Conservation (phyloP, 1,140 invertebrate species). For the Drosophila erecta region DNA sequence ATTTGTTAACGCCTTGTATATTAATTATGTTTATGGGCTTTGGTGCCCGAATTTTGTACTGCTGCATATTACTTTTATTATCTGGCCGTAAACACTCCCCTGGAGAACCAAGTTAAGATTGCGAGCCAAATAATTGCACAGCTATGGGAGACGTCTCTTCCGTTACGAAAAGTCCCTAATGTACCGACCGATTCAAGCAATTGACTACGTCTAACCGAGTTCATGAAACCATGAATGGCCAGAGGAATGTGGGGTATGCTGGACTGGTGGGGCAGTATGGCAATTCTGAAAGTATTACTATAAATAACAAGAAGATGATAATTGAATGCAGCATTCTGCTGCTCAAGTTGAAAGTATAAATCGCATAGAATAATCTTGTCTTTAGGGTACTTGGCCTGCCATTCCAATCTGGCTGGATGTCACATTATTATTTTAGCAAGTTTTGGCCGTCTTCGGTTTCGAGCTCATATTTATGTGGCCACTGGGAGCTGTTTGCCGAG, state of each 20-base stretch:
- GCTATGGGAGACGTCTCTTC: background rate
- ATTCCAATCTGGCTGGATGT: background rate
- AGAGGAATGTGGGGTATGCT: background rate
- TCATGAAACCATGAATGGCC: background rate
- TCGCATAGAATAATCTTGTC: too few relatives aligned
- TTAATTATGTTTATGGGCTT: constrained; percentile 16
- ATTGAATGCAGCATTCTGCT: too few relatives aligned
- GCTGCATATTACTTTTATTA: constrained; percentile 20
- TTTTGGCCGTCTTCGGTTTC: constrained; percentile 33
- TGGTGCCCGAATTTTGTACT: background rate
- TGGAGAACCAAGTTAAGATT: constrained; percentile 23
- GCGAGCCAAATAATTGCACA: constrained; percentile 13
- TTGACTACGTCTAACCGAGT: background rate
- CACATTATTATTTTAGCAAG: constrained; percentile 9
- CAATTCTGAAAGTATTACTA: too few relatives aligned
- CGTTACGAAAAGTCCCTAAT: background rate
- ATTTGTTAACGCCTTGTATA: constrained; percentile 9
- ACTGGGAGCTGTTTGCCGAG: constrained; percentile 71
- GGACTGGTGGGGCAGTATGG: too few relatives aligned
- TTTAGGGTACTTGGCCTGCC: background rate
- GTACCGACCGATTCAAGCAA: background rate
- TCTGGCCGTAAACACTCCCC: constrained; percentile 24
- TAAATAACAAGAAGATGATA: too few relatives aligned
- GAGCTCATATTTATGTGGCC: constrained; percentile 75
- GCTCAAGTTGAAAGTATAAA: too few relatives aligned